phyloP scores from a whole-genome alignment of 53 echinoderm and acorn worm species.

The Antedon mediterranea region DNA sequence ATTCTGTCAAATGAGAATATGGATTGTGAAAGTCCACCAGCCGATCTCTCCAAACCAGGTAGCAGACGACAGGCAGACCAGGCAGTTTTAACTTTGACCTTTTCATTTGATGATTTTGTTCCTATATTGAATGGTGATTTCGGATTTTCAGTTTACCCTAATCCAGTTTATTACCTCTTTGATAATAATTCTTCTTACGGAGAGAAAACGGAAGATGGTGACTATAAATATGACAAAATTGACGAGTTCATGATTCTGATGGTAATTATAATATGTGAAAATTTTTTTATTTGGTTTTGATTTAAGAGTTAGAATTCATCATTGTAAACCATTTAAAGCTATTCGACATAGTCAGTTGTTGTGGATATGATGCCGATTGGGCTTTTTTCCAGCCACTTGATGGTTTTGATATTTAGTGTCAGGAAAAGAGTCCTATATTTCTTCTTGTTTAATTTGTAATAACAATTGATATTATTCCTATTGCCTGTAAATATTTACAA shows the following conservation, averaged over 20 bases:
- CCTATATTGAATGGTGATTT: neutral
- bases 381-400: too few species aligned
- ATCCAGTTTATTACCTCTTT: neutral
- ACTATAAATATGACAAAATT: neutral
- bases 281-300: too few species aligned
- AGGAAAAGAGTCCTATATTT: too few species aligned
- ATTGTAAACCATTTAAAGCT: too few species aligned
- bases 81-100: neutral
- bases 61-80: neutral
- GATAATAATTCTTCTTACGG: neutral
- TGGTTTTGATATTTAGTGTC: too few species aligned
- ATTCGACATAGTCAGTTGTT: too few species aligned
- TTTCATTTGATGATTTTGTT: neutral
- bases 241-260: neutral
- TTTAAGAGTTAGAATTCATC: too few species aligned
- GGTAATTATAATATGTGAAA: too few species aligned
- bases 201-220: neutral
- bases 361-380: too few species aligned
- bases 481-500: too few species aligned
- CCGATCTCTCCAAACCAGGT: neutral
- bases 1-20: neutral
- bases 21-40: neutral
- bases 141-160: neutral
- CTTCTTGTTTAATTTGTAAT: too few species aligned
- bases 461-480: too few species aligned